phyloP scores from a whole-genome alignment of 2,797 vertebrate genomes.

The Lacerta viridis region DNA sequence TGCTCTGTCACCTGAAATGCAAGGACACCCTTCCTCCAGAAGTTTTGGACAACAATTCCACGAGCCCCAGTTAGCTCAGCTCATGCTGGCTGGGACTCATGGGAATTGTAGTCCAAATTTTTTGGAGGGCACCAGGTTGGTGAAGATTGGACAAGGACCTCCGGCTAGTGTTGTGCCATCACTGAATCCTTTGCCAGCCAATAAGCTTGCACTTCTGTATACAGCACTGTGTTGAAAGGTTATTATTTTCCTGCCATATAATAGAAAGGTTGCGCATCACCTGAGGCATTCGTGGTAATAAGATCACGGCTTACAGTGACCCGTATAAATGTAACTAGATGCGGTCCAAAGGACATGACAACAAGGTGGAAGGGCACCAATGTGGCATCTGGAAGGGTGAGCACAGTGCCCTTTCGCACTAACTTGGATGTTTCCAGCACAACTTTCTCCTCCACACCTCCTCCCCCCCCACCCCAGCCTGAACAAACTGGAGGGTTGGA shows the following conservation, averaged over 20 bases:
- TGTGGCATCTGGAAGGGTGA: not conserved
- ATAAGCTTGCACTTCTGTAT: not conserved
- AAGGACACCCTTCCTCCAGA: too few species aligned
- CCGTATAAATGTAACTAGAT: slow-evolving; percentile 12
- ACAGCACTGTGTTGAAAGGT: slow-evolving; percentile 11
- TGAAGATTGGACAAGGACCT: not conserved
- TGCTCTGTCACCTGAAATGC: not conserved
- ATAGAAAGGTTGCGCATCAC: slow-evolving; percentile 35
- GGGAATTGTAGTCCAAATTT: too few species aligned
- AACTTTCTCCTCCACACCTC: not conserved
- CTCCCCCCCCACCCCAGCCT: not conserved
- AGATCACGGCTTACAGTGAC: slow-evolving; percentile 22
- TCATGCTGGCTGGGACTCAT: too few species aligned
- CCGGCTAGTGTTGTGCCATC: not conserved
- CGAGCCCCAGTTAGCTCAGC: too few species aligned
- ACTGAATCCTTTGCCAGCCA: fast-evolving
- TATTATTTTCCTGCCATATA: slow-evolving; percentile 28
- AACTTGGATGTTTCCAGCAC: not conserved
- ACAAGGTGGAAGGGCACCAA: not conserved
- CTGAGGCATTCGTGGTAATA: slow-evolving; percentile 18
- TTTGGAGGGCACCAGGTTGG: too few species aligned
- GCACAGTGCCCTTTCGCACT: not conserved
- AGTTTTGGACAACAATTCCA: too few species aligned
- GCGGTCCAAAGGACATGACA: slow-evolving; percentile 10
- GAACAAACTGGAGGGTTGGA: not conserved